phyloP scores from a whole-genome alignment of 2,797 vertebrate species.

The Limnodromus scolopaceus region DNA sequence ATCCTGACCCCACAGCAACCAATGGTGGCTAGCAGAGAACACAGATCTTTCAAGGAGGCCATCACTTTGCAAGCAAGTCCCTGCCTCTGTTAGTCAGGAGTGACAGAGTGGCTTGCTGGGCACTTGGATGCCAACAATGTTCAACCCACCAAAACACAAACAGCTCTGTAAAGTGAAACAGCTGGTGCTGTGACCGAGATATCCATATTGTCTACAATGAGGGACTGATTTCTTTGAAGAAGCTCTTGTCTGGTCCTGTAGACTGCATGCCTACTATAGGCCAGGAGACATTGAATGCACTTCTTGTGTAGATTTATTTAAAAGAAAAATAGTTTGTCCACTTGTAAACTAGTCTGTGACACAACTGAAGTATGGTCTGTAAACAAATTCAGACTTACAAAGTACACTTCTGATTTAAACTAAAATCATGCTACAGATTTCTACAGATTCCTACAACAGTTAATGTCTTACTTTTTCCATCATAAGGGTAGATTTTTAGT shows the following conservation, averaged over 20 bases:
- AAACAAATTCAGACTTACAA: not conserved
- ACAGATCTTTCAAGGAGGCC: not conserved
- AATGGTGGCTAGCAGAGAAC: not conserved
- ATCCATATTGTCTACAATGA: not conserved
- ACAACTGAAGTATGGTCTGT: not conserved
- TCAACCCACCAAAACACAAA: not conserved
- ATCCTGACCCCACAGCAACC: not conserved
- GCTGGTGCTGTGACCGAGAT: not conserved
- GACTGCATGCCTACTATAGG: not conserved
- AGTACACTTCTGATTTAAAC: not conserved
- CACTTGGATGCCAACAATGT: not conserved
- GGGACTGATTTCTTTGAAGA: not conserved
- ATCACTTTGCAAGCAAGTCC: not conserved
- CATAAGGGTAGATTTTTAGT: not conserved
- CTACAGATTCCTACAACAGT: not conserved
- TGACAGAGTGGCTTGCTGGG: not conserved
- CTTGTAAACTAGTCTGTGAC: not conserved
- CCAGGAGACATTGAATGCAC: not conserved
- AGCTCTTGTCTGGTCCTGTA: not conserved
- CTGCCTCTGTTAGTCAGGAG: not conserved
- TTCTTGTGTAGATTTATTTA: not conserved
- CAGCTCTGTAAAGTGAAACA: not conserved
- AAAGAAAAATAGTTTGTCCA: not conserved
- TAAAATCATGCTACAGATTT: not conserved
- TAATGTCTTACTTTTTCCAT: not conserved